phyloP scores from a whole-genome alignment of 2,113 vertebrate species.

The Megalops atlanticus region DNA sequence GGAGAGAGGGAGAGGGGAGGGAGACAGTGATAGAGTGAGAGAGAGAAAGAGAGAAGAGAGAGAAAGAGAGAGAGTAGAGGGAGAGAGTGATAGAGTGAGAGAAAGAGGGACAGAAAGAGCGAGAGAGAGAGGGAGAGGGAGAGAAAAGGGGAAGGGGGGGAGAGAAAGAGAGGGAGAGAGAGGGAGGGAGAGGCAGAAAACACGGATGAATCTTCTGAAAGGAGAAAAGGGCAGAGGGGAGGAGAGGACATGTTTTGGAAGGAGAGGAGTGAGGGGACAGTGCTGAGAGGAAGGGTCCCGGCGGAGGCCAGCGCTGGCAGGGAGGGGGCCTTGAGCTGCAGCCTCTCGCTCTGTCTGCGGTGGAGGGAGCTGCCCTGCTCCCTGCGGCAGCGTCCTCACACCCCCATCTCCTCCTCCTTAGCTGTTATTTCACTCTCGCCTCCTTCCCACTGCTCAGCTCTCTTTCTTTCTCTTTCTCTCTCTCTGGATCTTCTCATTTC shows the following conservation, averaged over 20 bases:
- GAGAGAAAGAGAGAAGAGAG: not conserved
- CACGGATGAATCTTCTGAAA: no score
- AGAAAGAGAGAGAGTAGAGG: not conserved
- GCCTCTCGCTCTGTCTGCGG: not conserved
- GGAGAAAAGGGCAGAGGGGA: not conserved
- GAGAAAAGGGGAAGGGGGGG: not conserved
- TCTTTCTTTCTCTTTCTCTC: not conserved
- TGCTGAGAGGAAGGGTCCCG: not conserved
- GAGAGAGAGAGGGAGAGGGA: no score
- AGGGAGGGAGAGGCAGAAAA: no score
- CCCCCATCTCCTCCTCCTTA: not conserved
- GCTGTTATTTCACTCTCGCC: not conserved
- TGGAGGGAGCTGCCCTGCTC: no score
- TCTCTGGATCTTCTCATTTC: not conserved
- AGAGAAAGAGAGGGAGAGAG: no score
- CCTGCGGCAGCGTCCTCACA: no score
- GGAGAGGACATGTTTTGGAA: not conserved
- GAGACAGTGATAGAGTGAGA: not conserved
- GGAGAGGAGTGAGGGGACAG: not conserved
- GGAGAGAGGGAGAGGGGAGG: conserved; percentile 22
- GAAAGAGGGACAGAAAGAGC: not conserved
- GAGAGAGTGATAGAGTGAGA: not conserved
- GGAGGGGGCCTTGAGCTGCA: not conserved
- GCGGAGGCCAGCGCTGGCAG: not conserved
- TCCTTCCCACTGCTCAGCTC: not conserved